Base-by-base conservation (phyloP, 2,797 vertebrate species). In the Petrocephalus schoutedeni region DNA sequence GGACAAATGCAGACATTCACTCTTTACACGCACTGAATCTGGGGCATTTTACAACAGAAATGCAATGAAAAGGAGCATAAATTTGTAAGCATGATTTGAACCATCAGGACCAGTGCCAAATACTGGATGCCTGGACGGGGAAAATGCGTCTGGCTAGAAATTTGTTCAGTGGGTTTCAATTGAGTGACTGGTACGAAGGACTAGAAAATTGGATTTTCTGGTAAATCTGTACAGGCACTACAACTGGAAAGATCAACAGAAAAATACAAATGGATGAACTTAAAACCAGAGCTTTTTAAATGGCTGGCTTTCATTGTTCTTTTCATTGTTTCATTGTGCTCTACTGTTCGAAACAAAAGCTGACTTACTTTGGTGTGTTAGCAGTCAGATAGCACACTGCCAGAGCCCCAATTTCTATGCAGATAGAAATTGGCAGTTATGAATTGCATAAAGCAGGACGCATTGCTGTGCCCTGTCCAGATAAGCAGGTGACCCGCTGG, bases 31-130 rank as follows among this genome's bases (percentile, higher is more conserved):
- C 89, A 92, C 92, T 91, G 92, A 90, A 91, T 89, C 87, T 53
- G 90, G 91, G 91, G 91, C 90, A 91, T 93, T 94, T 92, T 90
- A 86, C 86, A 89, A 90, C 91, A 92, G 91, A 92, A 91, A 84
- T 45, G n/a, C 86, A 89, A 91, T 91, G 91, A 93, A 94, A 92
- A 91, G 88, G 92, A 91, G 87, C 91, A 92, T 91, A 92, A 92
- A 21, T 94, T 93, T 91, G 86, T 93, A 89, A 90, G 92, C 91
- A 92, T 91, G 91, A 89, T 89, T 92, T 89, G 90, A 57, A 41
- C 5, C n/a, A 23, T 36, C 28, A 87, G 87, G 85, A 67, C 56
- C 88, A 2, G 2, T 36, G 87, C 90, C 89, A 90, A 89, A 85
- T 82, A 45, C 89, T 85, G 59, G 86, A 88, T 92, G 92, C 89